A percentile compares a stretch with the other conserved stretches of the same genome.
Evolutionary conservation across 2,888 invertebrate genomes (phyloP).

Genomic region (Rhingia campestris): DNA sequence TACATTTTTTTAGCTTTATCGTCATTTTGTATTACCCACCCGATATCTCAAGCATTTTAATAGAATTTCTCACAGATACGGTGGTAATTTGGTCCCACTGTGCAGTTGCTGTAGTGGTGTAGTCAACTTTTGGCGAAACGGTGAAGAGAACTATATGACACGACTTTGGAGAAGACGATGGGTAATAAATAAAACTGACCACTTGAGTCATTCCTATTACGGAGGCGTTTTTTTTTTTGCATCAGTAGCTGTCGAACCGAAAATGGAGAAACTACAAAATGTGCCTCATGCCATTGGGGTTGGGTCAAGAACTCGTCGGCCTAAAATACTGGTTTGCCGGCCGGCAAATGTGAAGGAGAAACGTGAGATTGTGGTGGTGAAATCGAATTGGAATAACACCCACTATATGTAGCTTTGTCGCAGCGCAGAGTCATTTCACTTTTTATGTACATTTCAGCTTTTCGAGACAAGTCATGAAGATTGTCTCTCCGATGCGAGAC

Average conservation of each 20-base stretch:
- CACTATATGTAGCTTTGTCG: no score
- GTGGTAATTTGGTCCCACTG: slow-evolving; percentile 19
- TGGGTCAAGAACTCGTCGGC: slow-evolving; percentile 37
- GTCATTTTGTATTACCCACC: no score
- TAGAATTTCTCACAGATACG: no score
- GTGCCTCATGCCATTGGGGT: slow-evolving; percentile 3
- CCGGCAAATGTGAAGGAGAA: slow-evolving; percentile 13
- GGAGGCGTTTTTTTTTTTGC: slow-evolving; percentile 6
- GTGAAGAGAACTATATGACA: slow-evolving; percentile 5
- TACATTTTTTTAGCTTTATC: no score
- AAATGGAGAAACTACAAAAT: slow-evolving; percentile 39
- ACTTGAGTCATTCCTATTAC: slow-evolving; percentile 44
- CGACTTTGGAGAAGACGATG: slow-evolving; percentile 5
- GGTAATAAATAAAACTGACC: slow-evolving; percentile 32
- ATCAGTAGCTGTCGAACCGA: slow-evolving; percentile 23
- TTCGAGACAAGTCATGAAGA: no score
- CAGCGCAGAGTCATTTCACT: no score
- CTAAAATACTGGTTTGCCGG: slow-evolving; percentile 1
- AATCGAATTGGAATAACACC: not conserved
- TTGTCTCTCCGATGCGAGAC: no score
- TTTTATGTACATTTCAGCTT: no score
- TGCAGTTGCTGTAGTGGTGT: not conserved
- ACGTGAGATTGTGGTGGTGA: no score
- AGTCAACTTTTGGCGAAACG: slow-evolving; percentile 15
- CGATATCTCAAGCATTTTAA: no score